phyloP scores from a whole-genome alignment of 2,888 invertebrate species.

The Lycia hirtaria region DNA sequence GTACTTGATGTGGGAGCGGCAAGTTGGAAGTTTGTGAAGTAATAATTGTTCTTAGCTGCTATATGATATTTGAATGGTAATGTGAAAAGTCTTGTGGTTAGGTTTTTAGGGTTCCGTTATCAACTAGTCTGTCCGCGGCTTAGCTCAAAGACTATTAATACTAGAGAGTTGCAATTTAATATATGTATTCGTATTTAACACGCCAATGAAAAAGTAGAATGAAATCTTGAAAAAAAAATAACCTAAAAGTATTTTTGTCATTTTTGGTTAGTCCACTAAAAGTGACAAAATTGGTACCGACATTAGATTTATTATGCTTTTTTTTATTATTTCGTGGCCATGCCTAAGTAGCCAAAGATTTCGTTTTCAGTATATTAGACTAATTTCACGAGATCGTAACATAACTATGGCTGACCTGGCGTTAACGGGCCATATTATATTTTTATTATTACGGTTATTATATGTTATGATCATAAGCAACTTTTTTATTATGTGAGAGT shows the following conservation, averaged over 20 bases:
- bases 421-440: constrained; percentile 13
- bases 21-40: neutral
- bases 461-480: constrained; percentile 14
- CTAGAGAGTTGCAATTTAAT: too few relatives aligned
- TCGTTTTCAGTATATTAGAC: constrained; percentile 10
- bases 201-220: too few relatives aligned
- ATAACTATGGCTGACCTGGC: constrained; percentile 3
- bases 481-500: constrained; percentile 15
- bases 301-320: neutral
- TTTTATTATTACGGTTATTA: constrained; percentile 11
- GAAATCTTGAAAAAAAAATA: too few relatives aligned
- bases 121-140: too few relatives aligned
- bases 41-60: neutral
- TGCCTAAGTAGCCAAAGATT: constrained; percentile 6
- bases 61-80: neutral
- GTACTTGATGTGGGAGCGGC: constrained; percentile 2
- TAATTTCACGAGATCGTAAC: constrained; percentile 19
- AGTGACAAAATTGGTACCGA: too few relatives aligned
- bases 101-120: too few relatives aligned
- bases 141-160: too few relatives aligned
- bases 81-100: neutral
- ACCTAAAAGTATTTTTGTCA: too few relatives aligned
- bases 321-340: constrained; percentile 7
- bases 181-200: too few relatives aligned
- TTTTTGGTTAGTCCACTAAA: too few relatives aligned